A percentile compares a stretch with the other conserved stretches of the same genome.
Evolutionary conservation across 1,140 invertebrate species (phyloP).

Genomic region (Armadillidium nasatum): DNA sequence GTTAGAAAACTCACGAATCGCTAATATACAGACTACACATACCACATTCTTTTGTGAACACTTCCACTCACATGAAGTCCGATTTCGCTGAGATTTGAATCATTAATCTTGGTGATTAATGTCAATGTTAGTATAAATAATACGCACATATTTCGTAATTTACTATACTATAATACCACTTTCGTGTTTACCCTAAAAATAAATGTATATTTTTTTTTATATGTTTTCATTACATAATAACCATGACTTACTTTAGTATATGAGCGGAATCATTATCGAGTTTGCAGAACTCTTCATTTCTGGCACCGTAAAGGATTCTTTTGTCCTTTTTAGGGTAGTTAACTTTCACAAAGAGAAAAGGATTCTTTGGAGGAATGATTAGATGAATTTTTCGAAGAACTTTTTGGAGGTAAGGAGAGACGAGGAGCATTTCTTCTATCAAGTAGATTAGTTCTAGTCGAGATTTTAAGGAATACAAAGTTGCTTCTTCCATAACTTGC

Average conservation of each 20-base stretch:
- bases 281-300: constrained; percentile 16
- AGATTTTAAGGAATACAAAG: constrained; percentile 34
- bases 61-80: too few species aligned
- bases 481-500: constrained; percentile 38
- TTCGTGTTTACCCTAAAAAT: too few species aligned
- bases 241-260: constrained; percentile 17
- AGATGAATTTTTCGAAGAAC: constrained; percentile 12
- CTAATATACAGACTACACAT: too few species aligned
- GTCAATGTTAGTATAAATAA: too few species aligned
- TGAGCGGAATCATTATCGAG: constrained; percentile 30
- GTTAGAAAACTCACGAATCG: too few species aligned
- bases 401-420: constrained; percentile 14
- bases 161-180: too few species aligned
- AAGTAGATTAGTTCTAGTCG: constrained; percentile 38
- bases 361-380: constrained; percentile 22
- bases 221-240: too few species aligned
- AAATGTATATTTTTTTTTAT: too few species aligned
- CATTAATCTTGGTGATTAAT: too few species aligned
- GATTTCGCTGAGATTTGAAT: too few species aligned
- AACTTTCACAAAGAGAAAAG: constrained; percentile 28
- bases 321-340: constrained; percentile 29
- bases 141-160: too few species aligned
- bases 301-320: constrained; percentile 22
- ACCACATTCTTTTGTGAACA: too few species aligned
- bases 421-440: constrained; percentile 29